Evolutionary conservation across 2,888 invertebrate genomes (phyloP).

Genomic region (Apantesis nais): DNA sequence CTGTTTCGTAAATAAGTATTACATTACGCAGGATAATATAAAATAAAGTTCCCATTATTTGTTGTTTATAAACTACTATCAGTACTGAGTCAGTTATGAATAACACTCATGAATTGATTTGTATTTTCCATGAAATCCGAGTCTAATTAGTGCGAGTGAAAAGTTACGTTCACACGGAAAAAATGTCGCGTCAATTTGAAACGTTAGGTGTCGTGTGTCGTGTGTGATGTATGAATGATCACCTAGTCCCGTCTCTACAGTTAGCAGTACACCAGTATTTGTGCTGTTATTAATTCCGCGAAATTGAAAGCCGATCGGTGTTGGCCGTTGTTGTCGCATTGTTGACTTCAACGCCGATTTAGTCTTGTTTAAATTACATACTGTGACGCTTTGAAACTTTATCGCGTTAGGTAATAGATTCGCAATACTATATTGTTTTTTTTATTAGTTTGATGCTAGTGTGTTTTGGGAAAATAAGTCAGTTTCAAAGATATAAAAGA

Average conservation of each 20-base stretch:
- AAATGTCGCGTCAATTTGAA: slow-evolving; percentile 34
- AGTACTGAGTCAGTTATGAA: slow-evolving; percentile 9
- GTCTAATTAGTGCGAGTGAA: slow-evolving; percentile 35
- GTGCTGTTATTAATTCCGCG: slow-evolving; percentile 73
- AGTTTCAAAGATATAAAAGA: too few relatives aligned
- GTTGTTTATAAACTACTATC: slow-evolving; percentile 1
- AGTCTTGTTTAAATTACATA: slow-evolving; percentile 52
- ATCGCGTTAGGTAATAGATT: slow-evolving; percentile 42
- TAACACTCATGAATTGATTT: slow-evolving; percentile 21
- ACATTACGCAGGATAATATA: neutral
- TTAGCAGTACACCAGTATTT: slow-evolving; percentile 50
- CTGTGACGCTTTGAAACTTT: slow-evolving; percentile 53
- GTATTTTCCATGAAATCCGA: slow-evolving; percentile 27
- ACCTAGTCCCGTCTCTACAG: slow-evolving; percentile 41
- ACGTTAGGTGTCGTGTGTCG: slow-evolving; percentile 39
- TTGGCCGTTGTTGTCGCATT: slow-evolving; percentile 50
- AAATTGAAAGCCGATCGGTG: slow-evolving; percentile 71
- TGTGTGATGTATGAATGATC: slow-evolving; percentile 50
- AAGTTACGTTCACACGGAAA: slow-evolving; percentile 29
- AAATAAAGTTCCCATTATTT: neutral
- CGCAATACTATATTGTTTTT: neutral
- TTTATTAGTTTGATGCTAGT: neutral
- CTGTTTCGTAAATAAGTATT: neutral
- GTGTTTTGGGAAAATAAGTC: neutral
- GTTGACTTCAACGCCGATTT: slow-evolving; percentile 50